A percentile compares a stretch with the other conserved stretches of the same genome.
phyloP scores from a whole-genome alignment of 2,797 vertebrate species.

The Alectoris magna region DNA sequence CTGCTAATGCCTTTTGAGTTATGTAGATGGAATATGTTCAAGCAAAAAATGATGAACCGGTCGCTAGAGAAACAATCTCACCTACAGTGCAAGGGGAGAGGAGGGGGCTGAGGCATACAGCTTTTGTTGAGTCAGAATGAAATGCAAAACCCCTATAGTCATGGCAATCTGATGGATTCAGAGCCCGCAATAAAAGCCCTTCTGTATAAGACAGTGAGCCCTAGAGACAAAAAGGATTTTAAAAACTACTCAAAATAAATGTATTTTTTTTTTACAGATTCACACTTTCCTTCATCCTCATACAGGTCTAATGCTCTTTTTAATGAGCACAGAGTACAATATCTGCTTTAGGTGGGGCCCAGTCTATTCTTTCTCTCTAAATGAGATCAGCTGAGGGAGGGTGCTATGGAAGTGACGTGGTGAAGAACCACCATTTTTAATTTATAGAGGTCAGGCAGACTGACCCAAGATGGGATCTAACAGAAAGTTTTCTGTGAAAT shows the following conservation, averaged over 20 bases:
- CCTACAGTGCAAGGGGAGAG: neutral
- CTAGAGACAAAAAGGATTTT: neutral
- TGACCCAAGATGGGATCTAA: neutral
- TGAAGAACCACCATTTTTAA: neutral
- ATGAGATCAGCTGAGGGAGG: neutral
- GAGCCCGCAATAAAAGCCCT: neutral
- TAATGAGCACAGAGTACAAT: neutral
- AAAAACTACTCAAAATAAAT: neutral
- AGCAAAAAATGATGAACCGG: conserved; percentile 32
- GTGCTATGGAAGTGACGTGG: neutral
- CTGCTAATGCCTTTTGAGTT: conserved; percentile 34
- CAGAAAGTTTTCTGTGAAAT: neutral
- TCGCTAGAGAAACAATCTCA: conserved; percentile 32
- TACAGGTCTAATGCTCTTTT: neutral
- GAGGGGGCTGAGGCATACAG: neutral
- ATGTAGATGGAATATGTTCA: neutral
- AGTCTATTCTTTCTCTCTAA: neutral
- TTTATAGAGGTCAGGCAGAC: neutral
- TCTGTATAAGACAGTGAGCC: neutral
- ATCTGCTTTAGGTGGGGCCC: neutral
- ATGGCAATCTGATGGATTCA: neutral
- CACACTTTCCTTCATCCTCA: neutral
- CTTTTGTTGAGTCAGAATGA: conserved; percentile 50
- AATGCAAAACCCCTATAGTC: conserved; percentile 6
- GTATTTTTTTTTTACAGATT: conserved; percentile 23